Percentiles rank a stretch among this genome's conserved stretches.
phyloP scores from a whole-genome alignment of 2,888 invertebrate species.

The Microchrysa polita region DNA sequence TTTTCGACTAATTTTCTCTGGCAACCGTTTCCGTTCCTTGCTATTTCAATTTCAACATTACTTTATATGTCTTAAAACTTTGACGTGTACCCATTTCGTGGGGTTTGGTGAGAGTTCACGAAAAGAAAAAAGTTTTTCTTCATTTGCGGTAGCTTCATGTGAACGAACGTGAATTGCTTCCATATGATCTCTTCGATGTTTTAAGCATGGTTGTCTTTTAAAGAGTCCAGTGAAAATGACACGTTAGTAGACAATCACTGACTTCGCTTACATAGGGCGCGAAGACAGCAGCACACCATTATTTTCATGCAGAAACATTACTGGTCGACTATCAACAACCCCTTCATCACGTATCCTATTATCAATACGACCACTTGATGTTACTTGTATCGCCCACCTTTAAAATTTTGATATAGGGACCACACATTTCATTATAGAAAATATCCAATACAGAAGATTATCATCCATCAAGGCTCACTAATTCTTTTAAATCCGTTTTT shows the following conservation, averaged over 20 bases:
- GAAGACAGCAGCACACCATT: not conserved
- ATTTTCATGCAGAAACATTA: slow-evolving; percentile 11
- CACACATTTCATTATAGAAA: slow-evolving; percentile 35
- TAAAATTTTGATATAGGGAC: slow-evolving; percentile 36
- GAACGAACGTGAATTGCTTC: too few relatives aligned
- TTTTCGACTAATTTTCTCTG: too few relatives aligned
- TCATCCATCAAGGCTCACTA: slow-evolving; percentile 43
- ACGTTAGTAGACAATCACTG: slow-evolving; percentile 8
- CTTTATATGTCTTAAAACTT: too few relatives aligned
- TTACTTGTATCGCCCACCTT: slow-evolving; percentile 31
- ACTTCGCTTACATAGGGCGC: not conserved
- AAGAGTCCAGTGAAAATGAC: too few relatives aligned
- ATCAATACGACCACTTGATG: slow-evolving; percentile 30
- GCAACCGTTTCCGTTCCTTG: too few relatives aligned
- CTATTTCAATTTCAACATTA: too few relatives aligned
- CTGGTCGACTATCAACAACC: slow-evolving; percentile 35
- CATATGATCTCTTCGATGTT: too few relatives aligned
- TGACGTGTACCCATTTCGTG: too few relatives aligned
- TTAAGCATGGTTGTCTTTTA: too few relatives aligned
- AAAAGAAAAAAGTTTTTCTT: too few relatives aligned
- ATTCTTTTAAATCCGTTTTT: slow-evolving; percentile 41
- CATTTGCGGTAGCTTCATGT: too few relatives aligned
- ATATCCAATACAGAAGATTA: slow-evolving; percentile 40
- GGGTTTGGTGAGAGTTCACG: too few relatives aligned
- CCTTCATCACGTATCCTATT: slow-evolving; percentile 41